Percentiles rank a stretch among this genome's conserved stretches.
Evolutionary conservation across 2,888 invertebrate species (phyloP).

Genomic region (Carcina quercana): DNA sequence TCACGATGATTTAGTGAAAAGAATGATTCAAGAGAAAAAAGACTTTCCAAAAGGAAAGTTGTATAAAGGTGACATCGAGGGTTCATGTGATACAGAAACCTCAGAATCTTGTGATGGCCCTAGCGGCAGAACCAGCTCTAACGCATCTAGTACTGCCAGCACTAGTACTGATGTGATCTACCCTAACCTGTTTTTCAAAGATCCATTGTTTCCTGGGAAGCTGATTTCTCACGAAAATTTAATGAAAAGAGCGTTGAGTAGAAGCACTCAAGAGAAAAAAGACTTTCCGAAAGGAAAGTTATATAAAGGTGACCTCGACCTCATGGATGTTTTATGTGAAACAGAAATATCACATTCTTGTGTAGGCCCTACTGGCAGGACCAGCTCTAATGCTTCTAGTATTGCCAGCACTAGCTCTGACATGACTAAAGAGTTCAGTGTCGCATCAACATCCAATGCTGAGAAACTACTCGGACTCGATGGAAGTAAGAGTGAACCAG

Average conservation of each 20-base stretch:
- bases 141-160: constrained; percentile 56
- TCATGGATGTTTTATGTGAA: constrained; percentile 36
- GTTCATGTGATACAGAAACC: constrained; percentile 35
- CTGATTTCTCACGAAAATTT: too few species aligned
- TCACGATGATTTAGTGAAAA: too few species aligned
- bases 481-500: constrained; percentile 35
- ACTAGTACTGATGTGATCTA: constrained; percentile 50
- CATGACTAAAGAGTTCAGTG: constrained; percentile 49
- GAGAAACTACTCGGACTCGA: constrained; percentile 56
- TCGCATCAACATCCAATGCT: constrained; percentile 62
- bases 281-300: constrained; percentile 60
- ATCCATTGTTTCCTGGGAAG: too few species aligned
- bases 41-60: constrained; percentile 60
- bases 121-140: constrained; percentile 50
- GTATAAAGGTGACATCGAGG: constrained; percentile 47
- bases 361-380: constrained; percentile 43
- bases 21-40: constrained; percentile 51
- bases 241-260: constrained; percentile 59
- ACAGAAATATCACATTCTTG: constrained; percentile 34
- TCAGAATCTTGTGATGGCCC: constrained; percentile 41
- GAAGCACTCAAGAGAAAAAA: constrained; percentile 51
- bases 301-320: constrained; percentile 40
- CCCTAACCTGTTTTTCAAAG: too few species aligned
- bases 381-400: constrained; percentile 58
- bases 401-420: constrained; percentile 54